phyloP scores from a whole-genome alignment of 2,797 vertebrate species.

The Cryptoprocta ferox region DNA sequence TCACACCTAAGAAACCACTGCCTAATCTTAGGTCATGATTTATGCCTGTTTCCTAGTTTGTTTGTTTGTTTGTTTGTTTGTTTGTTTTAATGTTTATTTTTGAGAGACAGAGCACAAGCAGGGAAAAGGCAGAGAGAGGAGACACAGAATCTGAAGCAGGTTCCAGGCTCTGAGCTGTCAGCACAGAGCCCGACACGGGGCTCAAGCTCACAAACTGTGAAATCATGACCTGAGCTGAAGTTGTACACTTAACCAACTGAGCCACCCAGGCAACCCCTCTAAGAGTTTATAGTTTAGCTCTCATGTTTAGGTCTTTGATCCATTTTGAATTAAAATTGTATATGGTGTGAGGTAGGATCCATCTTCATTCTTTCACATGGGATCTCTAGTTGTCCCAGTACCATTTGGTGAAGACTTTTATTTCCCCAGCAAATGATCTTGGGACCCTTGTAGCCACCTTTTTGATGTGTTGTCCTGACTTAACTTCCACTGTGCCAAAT shows the following conservation, averaged over 20 bases:
- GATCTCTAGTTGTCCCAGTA: neutral
- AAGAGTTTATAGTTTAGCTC: neutral
- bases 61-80: neutral
- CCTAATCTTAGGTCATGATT: neutral
- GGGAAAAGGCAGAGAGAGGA: too few relatives aligned
- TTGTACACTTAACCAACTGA: too few relatives aligned
- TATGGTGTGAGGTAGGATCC: neutral
- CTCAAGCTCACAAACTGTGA: too few relatives aligned
- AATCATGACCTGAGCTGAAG: too few relatives aligned
- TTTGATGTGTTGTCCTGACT: neutral
- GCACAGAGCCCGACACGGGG: too few relatives aligned
- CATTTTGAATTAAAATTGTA: conserved; percentile 29
- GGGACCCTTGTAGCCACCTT: neutral
- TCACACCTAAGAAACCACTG: neutral
- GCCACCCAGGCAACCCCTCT: neutral
- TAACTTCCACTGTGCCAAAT: neutral
- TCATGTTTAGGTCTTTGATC: neutral
- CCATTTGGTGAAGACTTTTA: neutral
- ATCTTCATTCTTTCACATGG: neutral
- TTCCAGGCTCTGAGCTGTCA: too few relatives aligned
- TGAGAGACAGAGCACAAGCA: too few relatives aligned
- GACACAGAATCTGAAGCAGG: too few relatives aligned
- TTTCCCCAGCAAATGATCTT: neutral
- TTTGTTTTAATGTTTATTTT: too few relatives aligned
- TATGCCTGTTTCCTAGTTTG: neutral